Base-by-base conservation (phyloP, 2,113 vertebrate species). In the Glaucidium brasilianum region DNA sequence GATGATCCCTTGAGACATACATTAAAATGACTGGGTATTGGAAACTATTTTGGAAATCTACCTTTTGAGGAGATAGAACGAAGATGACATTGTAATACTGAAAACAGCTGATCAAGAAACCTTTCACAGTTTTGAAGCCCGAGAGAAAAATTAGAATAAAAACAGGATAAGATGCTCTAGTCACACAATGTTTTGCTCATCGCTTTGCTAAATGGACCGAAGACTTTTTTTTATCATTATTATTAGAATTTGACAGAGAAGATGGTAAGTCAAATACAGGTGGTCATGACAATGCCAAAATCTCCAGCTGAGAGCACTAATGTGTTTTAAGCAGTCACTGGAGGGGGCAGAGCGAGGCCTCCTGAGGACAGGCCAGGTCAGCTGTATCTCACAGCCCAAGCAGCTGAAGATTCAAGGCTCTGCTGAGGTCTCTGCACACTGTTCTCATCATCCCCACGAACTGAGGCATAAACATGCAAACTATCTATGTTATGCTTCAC, bases 391-490 rank as follows among this genome's bases (percentile, higher is more conserved):
- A 17, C 1, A n/a, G 52, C 21, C 41, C 6, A 4, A 66, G 71
- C 0, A 66, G 71, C 27, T 63, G 35, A 47, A 63, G n/a, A 26
- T 4, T 21, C 32, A 17, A 37, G 25, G 49, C 21, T 62, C 66
- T 30, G 5, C 7, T n/a, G 63, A 32, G 18, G 35, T 32, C 67
- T 22, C 50, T 32, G 43, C 45, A 32, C n/a, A 15, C 12, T 4
- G 2, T 22, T 69, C 41, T 67, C 11, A 1, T 3, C 74, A 56
- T 10, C 34, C 26, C 77, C 52, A 8, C 0, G 3, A 63, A 12
- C 82, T 2, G 3, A 74, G 35, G 45, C 63, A 59, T 34, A 68
- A 52, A 56, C 63, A 71, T 2, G 2, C 37, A 26, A 71, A 37
- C 34, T 21, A 2, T 3, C 39, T 16, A 14, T 2, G 2, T 21